Percentiles rank a stretch among this genome's conserved stretches.
These are phyloP conservation scores for Globicephala melas DNA, from an alignment of 2,113 vertebrate species.

Conservation along the genomic window DNA sequence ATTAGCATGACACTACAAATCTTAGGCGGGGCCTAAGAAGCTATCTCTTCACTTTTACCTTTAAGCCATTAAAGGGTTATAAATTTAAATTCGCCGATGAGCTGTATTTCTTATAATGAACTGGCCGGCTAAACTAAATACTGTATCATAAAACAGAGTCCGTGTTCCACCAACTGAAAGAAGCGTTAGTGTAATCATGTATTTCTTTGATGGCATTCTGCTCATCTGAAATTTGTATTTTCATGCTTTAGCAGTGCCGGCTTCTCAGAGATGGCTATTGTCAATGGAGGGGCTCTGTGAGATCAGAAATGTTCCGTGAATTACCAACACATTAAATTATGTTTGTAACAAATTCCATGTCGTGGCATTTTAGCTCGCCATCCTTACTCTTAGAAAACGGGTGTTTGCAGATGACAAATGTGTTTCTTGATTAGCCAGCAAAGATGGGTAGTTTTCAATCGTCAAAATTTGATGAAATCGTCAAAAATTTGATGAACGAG, in stretches of 20 bases:
- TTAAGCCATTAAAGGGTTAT: neutral
- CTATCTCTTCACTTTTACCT: neutral
- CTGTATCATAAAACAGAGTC: neutral
- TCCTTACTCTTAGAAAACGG: neutral
- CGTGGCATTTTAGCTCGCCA: neutral
- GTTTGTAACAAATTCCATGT: neutral
- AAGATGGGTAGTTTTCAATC: neutral
- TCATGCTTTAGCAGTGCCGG: neutral
- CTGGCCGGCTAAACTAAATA: neutral
- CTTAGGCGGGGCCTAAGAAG: neutral
- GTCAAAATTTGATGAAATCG: no score
- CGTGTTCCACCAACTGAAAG: neutral
- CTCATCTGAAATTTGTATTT: neutral
- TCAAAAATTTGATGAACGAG: neutral
- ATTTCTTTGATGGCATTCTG: neutral
- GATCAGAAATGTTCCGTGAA: neutral
- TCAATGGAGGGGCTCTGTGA: neutral
- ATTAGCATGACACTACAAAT: conserved; percentile 4
- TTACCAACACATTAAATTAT: neutral
- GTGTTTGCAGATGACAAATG: neutral
- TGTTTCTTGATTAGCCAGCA: neutral
- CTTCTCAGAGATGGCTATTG: neutral
- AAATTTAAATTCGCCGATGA: conserved; percentile 14
- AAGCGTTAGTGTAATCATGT: neutral
- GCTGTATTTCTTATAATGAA: conserved; percentile 3